Conservation (phyloP, 1,140 invertebrate genomes). For the Drosophila saltans region DNA sequence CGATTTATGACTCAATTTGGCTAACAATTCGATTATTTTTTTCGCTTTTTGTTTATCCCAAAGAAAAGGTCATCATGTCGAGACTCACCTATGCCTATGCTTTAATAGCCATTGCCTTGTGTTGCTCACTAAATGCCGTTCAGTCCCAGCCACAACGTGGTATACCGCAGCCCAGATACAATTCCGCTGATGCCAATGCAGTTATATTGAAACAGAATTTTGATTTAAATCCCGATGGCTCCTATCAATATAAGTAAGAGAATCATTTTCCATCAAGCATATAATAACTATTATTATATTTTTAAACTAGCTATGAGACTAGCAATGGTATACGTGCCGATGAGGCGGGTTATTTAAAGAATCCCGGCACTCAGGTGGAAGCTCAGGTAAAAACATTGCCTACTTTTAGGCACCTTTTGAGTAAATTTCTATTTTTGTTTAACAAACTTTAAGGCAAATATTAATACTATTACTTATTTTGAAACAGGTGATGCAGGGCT, state of each 20-base stretch:
- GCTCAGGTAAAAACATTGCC: constrained; percentile 80
- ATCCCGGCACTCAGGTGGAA: constrained; percentile 84
- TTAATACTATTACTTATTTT: constrained; percentile 34
- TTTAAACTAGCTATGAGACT: constrained; percentile 85
- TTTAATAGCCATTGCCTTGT: constrained; percentile 54
- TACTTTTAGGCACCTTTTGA: constrained; percentile 13
- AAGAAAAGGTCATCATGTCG: constrained; percentile 80
- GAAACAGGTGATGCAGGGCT: constrained; percentile 85
- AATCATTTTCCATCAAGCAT: background rate
- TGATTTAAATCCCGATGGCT: constrained; percentile 84
- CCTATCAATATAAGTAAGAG: constrained; percentile 83
- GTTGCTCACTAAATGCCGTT: constrained; percentile 54
- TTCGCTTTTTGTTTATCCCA: constrained; percentile 15
- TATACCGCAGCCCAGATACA: constrained; percentile 58
- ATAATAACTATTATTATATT: no score
- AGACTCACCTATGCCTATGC: constrained; percentile 59
- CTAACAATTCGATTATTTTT: constrained; percentile 2
- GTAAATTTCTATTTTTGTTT: background rate
- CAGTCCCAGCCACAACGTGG: constrained; percentile 76
- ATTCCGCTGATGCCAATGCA: constrained; percentile 75
- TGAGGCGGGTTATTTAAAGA: constrained; percentile 86
- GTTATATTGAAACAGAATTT: constrained; percentile 83
- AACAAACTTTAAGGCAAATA: constrained; percentile 29
- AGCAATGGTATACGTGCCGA: constrained; percentile 86
- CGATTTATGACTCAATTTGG: constrained; percentile 56